Evolutionary conservation across 2,888 invertebrate genomes (phyloP).

Genomic region (Euclidia mi): DNA sequence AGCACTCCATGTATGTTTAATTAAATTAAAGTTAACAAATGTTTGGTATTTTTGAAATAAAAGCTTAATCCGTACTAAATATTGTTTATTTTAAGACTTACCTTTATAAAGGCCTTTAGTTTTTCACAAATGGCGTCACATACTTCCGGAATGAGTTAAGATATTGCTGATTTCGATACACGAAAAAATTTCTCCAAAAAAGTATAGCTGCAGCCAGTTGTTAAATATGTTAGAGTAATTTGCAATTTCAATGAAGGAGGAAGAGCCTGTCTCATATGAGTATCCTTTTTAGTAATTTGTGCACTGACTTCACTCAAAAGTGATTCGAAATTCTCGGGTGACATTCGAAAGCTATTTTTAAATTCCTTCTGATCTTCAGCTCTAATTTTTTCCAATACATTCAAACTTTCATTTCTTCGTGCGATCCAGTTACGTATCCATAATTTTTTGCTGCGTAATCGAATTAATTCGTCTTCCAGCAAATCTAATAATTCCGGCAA

Average conservation of each 20-base stretch:
- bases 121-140: slow-evolving; percentile 14
- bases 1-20: no score
- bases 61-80: slow-evolving; percentile 13
- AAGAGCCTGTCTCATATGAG: slow-evolving; percentile 18
- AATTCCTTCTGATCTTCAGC: no score
- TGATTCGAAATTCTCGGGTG: no score
- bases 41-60: slow-evolving; percentile 14
- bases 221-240: slow-evolving; percentile 18
- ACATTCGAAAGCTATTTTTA: no score
- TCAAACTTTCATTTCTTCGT: no score
- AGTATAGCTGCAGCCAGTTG: slow-evolving; percentile 14
- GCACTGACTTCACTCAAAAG: no score
- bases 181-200: slow-evolving; percentile 14
- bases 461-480: no score
- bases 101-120: slow-evolving; percentile 14
- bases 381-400: no score
- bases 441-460: no score
- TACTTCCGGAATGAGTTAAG: slow-evolving; percentile 15
- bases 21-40: slow-evolving; percentile 7
- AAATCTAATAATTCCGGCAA: no score
- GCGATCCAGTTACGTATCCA: no score
- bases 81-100: slow-evolving; percentile 16
- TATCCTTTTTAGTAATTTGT: no score
- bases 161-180: slow-evolving; percentile 13
- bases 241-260: slow-evolving; percentile 18